Base-by-base conservation (phyloP, 2,888 invertebrate genomes). In the Tetragonula carbonaria region DNA sequence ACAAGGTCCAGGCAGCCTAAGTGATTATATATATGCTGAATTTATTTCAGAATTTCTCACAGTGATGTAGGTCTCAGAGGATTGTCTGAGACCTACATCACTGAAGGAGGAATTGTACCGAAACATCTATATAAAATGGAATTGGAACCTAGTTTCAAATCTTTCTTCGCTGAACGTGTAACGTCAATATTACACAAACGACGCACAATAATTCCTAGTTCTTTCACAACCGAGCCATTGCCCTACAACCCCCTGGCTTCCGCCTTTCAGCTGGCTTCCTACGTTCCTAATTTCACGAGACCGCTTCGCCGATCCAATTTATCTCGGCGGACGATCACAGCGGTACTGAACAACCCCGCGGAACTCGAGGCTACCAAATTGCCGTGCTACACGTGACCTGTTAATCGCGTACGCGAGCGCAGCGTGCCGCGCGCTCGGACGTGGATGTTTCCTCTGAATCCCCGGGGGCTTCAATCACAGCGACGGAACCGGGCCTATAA, bases 21-120 rank as follows among this genome's bases (percentile, higher is more conserved):
- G 96, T 33, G 98, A 98, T 94, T 98, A 98, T 93, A 97, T 99
- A 85, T 97, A 97, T 75, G 96, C 97, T 85, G 97, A 98, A 84
- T 96, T 96, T 91, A 97, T 99, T 83, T 99, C 99, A 0, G 98
- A 98, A 94, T 99, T 99, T 95, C 96, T 99, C 23, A 23, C 23
- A 23, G 23, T 23, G 23, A 23, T 23, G 0, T 23, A 23, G 0
- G 23, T 23, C 23, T 23, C 3, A 98, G 98, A n/a, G 98, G 98
- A 78, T 96, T 97, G 21, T 97, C 97, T 95, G 97, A 97, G 96
- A 97, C 97, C 71, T 96, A 97, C 94, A 97, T 98, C 70, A 97
- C 97, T 92, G 98, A 98, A 93, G 98, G 98, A 14, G 98, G 98
- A 6, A 95, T 98, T 89, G 97, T 99, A 72, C 98, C 99, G 45